Base-by-base conservation (phyloP, 2,888 invertebrate species). In the Chaitophorus viminalis region DNA sequence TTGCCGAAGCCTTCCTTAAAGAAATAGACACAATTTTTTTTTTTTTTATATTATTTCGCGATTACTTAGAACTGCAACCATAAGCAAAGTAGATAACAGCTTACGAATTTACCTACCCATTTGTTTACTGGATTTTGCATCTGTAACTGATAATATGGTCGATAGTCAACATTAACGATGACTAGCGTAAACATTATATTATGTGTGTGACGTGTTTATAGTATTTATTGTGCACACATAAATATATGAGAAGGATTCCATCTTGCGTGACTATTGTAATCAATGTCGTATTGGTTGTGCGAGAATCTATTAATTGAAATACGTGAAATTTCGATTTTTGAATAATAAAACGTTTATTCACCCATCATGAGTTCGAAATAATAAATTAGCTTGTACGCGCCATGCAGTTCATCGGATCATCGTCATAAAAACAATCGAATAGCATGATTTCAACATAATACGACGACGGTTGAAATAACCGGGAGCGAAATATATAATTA, bases 221-320 rank as follows among this genome's bases (percentile, higher is more conserved):
- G 68, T 68, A 29, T 68, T n/a, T 68, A 25, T 29, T 29, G 29
- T 68, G 25, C 17, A 79, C 29, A 65, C 39, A 65, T 68, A 14
- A 25, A 31, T 21, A 29, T 29, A 9, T 29, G 21, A 46, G 25
- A 68, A 68, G 65, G 29, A 11, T 21, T 46, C n/a, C n/a, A n/a
- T n/a, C n/a, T n/a, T n/a, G n/a, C n/a, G 68, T 39, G 29, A 18
- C 39, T 60, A 31, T 82, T 70, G 29, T 31, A 82, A 31, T 81
- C 68, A 70, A 46, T 46, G 70, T 4, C 46, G 3, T 46, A 36
- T 60, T 29, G 60, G n/a, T 25, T 31, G 29, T 25, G 68, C 17
- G 46, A 11, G 1, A 46, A 82, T 39, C 46, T 46, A 82, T 21
- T 70, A 31, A 31, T 39, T 17, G 29, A 82, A 70, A 11, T 21